Evolutionary conservation across 2,888 invertebrate genomes (phyloP), one percentile per base, ranked within the genome.

Genomic region (Tachystola acroxantha): DNA sequence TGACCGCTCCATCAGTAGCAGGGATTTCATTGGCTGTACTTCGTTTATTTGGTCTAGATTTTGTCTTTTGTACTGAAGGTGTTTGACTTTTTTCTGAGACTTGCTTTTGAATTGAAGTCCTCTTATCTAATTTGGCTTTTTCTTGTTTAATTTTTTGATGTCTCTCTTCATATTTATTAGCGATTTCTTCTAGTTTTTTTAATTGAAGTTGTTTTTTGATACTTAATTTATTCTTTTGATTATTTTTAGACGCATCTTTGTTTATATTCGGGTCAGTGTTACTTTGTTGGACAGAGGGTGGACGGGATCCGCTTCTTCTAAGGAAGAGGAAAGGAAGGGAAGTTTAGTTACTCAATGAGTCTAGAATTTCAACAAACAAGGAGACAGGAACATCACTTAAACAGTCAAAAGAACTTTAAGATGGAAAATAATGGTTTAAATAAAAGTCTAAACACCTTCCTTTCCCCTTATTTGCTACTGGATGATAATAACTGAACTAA

Each of bases 401-500:
- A 43, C 3, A 1, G n/a, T 24, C 22, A 42, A 36, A 36, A 46
- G n/a, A 40, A 34, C 30, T 34, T 35, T 32, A 28, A 25, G 36
- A 45, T 41, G 28, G 44, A 41, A 29, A 19, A 43, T 49, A 48
- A 37, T 32, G 42, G 42, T 16, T 16, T 39, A 49, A 48, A 43
- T 45, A 46, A 49, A 4, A 24, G 1, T 32, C 41, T 34, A 30
- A 34, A 32, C 38, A 58, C 68, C 84, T 82, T 85, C 85, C 85
- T 85, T 85, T 84, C 85, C 86, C 86, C 85, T 86, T 79, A 84
- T 85, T 86, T 80, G 80, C 63, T 74, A 61, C 20, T 10, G 25
- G 14, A 22, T 13, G 13, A 32, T 37, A 27, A 5, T n/a, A n/a
- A n/a, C n/a, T n/a, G n/a, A 10, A 3, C 11, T 32, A 28, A 40